Base-by-base conservation (phyloP, 2,113 vertebrate genomes). In the Talpa occidentalis region DNA sequence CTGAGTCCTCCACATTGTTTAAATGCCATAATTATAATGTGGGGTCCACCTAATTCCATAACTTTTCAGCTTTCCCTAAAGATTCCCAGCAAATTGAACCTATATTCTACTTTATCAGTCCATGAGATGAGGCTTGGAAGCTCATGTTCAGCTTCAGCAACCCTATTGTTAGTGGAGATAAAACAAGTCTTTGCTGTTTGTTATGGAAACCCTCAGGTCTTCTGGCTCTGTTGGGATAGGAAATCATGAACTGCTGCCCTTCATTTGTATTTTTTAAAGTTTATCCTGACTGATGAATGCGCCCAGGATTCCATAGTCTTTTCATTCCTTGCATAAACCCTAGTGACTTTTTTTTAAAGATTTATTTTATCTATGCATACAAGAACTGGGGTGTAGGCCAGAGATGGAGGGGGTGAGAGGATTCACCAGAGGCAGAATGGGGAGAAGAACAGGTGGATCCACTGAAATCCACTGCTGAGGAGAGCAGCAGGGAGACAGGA, bases 101-200 rank as follows among this genome's bases (percentile, higher is more conserved):
- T 88, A 47, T n/a, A 59, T 78, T 73, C 54, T 74, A 93, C 62
- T 93, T 91, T 56, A 88, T 3, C 28, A 91, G n/a, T 21, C 7
- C 72, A 74, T 66, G 90, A 73, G 84, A 60, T 47, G 42, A 91
- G 30, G 26, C 24, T 59, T 56, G 19, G 59, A 79, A 87, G 76
- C 40, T 72, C 56, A 87, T 42, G 78, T 87, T 87, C 62, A 83
- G 28, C 19, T 52, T 35, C 14, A 64, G 64, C 28, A 56, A 32
- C 11, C 12, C 32, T 72, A 24, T 62, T 84, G 56, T 56, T 88
- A 40, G 28, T 35, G 59, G 59, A 85, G 35, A 74, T 60, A 60
- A 82, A 44, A 80, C 60, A 60, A 62, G 62, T 73, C 5, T 56
- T 72, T 78, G 40, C n/a, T 32, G 32, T 54, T 40, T 86, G 62